A percentile compares a stretch with the other conserved stretches of the same genome.
phyloP scores from a whole-genome alignment of 2,797 vertebrate species.

The Thripadectes ignobilis region DNA sequence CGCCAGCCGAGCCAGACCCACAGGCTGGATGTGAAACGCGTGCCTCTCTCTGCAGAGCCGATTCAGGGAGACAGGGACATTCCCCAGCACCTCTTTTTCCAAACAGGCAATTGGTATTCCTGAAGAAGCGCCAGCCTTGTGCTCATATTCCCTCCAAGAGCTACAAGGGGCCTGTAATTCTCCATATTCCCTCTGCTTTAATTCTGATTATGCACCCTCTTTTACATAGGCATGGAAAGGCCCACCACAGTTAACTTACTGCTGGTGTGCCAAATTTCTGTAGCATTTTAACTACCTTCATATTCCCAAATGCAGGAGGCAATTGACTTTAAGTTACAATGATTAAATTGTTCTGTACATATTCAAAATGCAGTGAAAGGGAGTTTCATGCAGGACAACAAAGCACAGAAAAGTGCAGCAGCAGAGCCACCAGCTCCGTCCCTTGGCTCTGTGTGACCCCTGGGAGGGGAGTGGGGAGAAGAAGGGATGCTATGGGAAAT shows the following conservation, averaged over 20 bases:
- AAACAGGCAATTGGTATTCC: background rate
- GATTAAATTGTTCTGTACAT: background rate
- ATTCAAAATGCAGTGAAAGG: background rate
- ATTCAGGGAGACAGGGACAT: background rate
- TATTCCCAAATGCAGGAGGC: background rate
- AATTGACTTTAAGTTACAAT: background rate
- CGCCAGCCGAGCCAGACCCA: background rate
- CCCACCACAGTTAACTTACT: background rate
- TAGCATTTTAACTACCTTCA: background rate
- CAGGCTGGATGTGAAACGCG: background rate
- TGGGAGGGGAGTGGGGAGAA: background rate
- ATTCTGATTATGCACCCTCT: background rate
- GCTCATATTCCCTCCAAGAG: background rate
- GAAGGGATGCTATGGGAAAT: background rate
- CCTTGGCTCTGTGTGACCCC: background rate
- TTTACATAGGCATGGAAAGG: background rate
- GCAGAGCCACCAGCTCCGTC: accelerated
- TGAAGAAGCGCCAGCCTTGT: background rate
- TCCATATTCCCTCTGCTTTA: background rate
- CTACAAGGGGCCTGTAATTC: background rate
- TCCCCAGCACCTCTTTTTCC: background rate
- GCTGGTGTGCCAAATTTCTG: background rate
- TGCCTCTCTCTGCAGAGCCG: background rate
- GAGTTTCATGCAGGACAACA: background rate
- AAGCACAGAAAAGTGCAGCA: background rate